Evolutionary conservation across 2,113 vertebrate species (phyloP).

Genomic region (Sisor rabdophorus): DNA sequence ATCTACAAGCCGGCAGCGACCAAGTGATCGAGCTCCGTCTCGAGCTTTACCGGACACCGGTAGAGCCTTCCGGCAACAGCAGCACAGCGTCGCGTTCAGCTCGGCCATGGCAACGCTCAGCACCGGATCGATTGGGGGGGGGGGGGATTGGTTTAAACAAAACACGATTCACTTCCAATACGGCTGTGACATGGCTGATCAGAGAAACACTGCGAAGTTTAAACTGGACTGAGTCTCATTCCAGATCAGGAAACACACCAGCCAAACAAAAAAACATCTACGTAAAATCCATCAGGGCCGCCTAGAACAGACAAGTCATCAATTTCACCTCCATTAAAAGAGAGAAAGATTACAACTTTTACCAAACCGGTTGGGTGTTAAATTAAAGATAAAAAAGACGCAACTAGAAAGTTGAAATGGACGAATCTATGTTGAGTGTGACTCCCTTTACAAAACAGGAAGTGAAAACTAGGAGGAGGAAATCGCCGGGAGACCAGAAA

Average conservation of each 20-base stretch:
- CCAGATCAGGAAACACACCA: background rate
- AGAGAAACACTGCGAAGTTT: background rate
- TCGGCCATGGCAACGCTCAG: constrained; percentile 49
- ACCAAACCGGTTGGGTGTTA: background rate
- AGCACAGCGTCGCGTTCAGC: constrained; percentile 77
- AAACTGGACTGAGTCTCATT: constrained; percentile 5
- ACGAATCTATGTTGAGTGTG: constrained; percentile 42
- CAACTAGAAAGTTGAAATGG: constrained; percentile 36
- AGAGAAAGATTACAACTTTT: background rate
- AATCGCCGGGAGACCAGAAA: constrained; percentile 52
- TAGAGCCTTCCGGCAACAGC: constrained; percentile 81
- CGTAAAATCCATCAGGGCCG: constrained; percentile 77
- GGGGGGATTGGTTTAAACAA: too few relatives aligned
- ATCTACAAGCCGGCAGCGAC: constrained; percentile 70
- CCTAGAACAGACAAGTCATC: constrained; percentile 26
- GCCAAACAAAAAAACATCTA: constrained; percentile 54
- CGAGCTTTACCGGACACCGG: constrained; percentile 57
- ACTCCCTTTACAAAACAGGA: constrained; percentile 59
- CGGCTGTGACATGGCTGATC: constrained; percentile 26
- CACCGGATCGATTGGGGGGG: constrained; percentile 4
- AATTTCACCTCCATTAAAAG: constrained; percentile 35
- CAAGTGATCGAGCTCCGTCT: constrained; percentile 56
- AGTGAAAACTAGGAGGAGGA: constrained; percentile 55
- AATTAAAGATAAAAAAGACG: background rate
- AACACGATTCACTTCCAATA: background rate